A percentile compares a stretch with the other conserved stretches of the same genome.
Conservation (phyloP, 1,140 invertebrate species). For the Meloidogyne exigua region DNA sequence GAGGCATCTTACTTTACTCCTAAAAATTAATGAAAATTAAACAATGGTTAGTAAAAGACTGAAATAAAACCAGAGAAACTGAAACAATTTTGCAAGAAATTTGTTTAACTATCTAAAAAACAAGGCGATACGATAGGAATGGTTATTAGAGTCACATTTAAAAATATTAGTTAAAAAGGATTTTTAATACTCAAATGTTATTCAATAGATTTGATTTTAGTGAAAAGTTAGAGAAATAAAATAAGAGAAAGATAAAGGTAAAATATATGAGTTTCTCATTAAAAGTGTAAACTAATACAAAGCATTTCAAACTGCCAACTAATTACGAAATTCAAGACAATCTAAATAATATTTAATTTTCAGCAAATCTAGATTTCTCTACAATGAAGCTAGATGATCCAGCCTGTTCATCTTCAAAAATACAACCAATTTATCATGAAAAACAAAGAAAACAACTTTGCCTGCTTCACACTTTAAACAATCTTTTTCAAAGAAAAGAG, state of each 20-base stretch:
- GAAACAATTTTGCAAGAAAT: no score
- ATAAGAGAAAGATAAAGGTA: background rate
- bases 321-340: background rate
- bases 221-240: background rate
- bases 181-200: background rate
- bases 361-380: no score
- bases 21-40: background rate
- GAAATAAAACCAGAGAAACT: background rate
- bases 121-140: no score
- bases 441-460: slow-evolving; percentile 47
- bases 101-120: no score
- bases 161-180: background rate
- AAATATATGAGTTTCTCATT: no score
- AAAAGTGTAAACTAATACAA: background rate
- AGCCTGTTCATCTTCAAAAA: background rate
- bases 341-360: no score
- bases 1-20: slow-evolving; percentile 65
- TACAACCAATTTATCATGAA: slow-evolving; percentile 44
- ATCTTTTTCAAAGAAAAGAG: slow-evolving; percentile 47
- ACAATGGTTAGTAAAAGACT: background rate
- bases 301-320: background rate
- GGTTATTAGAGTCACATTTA: no score
- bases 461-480: slow-evolving; percentile 48
- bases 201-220: background rate
- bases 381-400: background rate